Conservation (phyloP, 2,113 vertebrate species). For the Peromyscus californicus region DNA sequence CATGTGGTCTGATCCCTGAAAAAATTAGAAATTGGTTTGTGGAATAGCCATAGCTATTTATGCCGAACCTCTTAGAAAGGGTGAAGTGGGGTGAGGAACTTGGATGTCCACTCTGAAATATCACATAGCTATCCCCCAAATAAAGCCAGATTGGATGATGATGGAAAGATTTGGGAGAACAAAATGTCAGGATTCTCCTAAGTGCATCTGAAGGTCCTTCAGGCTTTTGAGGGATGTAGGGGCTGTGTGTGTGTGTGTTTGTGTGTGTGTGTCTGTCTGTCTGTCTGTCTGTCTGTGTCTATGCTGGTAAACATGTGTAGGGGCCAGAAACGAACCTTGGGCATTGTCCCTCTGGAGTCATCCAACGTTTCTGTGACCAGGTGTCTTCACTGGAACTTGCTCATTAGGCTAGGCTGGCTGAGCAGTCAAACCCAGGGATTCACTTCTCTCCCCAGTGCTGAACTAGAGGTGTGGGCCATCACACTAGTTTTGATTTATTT, state of each 20-base stretch:
- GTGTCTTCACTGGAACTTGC: neutral
- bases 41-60: constrained; percentile 71
- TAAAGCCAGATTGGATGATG: neutral
- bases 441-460: neutral
- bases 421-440: too few species aligned
- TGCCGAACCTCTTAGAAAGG: constrained; percentile 29
- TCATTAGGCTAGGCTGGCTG: neutral
- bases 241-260: neutral
- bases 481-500: neutral
- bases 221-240: neutral
- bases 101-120: neutral
- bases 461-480: neutral
- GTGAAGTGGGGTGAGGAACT: fast-evolving
- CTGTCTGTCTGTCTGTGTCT: neutral
- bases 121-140: neutral
- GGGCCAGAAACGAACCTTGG: neutral
- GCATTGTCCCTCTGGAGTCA: neutral
- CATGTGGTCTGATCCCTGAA: constrained; percentile 72
- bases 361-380: neutral
- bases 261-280: neutral
- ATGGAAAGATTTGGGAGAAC: neutral
- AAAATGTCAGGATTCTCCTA: constrained; percentile 5
- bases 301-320: neutral
- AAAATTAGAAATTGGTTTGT: constrained; percentile 72
- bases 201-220: neutral